phyloP scores from a whole-genome alignment of 2,113 vertebrate species.

The Suricata suricatta region DNA sequence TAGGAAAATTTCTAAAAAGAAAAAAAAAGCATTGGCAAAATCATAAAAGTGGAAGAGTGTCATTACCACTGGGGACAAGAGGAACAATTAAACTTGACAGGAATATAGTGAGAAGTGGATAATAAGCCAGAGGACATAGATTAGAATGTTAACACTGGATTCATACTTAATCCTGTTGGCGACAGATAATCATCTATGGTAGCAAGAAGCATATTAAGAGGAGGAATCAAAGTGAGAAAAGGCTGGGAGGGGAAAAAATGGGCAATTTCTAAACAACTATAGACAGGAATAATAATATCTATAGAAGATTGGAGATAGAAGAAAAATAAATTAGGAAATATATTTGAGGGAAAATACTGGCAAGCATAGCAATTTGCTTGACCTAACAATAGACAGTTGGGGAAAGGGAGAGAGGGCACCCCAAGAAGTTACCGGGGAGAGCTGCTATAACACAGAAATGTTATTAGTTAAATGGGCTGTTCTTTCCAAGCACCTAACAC shows the following conservation, averaged over 20 bases:
- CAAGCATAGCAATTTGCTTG: background rate
- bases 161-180: background rate
- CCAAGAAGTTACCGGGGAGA: background rate
- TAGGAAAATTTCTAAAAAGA: background rate
- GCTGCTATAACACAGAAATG: background rate
- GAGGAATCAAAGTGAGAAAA: constrained; percentile 1
- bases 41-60: background rate
- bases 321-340: background rate
- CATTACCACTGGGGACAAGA: background rate
- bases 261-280: background rate
- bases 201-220: background rate
- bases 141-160: background rate
- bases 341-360: background rate
- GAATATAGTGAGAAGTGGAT: background rate
- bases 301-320: background rate
- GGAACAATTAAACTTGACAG: background rate
- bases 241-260: background rate
- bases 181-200: background rate
- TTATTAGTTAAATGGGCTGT: background rate
- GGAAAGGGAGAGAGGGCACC: background rate
- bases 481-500: background rate
- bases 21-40: background rate
- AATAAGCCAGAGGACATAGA: background rate
- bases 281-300: background rate
- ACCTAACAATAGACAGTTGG: background rate